Base-by-base conservation (phyloP, 1,140 invertebrate species). In the Trypoxylus dichotomus region DNA sequence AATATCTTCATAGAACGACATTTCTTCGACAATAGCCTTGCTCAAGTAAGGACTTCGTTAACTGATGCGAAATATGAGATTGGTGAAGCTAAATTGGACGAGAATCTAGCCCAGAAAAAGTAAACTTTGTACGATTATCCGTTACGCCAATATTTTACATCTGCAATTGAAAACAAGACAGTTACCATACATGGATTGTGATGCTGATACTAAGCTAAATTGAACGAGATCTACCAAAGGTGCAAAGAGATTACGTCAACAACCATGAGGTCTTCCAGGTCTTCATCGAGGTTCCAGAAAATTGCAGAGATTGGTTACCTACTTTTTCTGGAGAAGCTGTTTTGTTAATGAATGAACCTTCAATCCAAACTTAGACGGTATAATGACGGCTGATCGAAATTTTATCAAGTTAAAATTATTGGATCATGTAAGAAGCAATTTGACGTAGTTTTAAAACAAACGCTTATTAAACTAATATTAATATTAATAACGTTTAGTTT, bases 181-280 rank as follows among this genome's bases (percentile, higher is more conserved):
- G 3, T 88, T 95, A 32, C 90, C 91, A 5, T 94, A 96, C 84
- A 90, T n/a, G n/a, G n/a, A n/a, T n/a, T n/a, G 92, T 75, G 94
- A 95, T 80, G 90, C 92, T 0, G 91, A 90, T 80, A n/a, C n/a
- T n/a, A n/a, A n/a, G 89, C 90, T 19, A 93, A 92, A 85, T 86
- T 96, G 0, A 88, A 90, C 29, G 90, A 90, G 47, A 92, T 92
- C 19, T 89, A 94, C 43, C 88, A 91, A 13, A 90, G 91, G 63
- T 95, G 95, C 81, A 90, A 91, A 54, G 88, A 83, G 91, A 92
- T 79, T 90, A 94, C 81, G 93, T 96, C 0, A 83, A 87, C 0
- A 93, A 95, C 83, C 95, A 97, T 85, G 95, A 97, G 87, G 90
- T 91, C n/a, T n/a, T n/a, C n/a, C n/a, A n/a, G n/a, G n/a, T n/a